Evolutionary conservation across 2,113 vertebrate species (phyloP).

Genomic region (Eretmochelys imbricata): DNA sequence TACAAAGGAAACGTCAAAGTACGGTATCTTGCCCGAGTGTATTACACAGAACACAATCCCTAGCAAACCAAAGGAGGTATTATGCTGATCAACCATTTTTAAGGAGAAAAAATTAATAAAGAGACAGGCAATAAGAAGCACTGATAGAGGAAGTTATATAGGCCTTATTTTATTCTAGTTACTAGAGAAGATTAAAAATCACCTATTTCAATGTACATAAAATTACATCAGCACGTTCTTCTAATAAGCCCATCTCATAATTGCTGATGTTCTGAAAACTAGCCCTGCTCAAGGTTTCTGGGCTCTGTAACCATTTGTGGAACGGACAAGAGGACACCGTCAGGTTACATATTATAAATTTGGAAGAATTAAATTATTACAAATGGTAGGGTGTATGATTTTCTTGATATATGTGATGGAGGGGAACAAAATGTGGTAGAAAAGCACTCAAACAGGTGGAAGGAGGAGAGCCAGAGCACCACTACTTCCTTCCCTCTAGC

Average conservation of each 20-base stretch:
- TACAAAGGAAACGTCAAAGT: not conserved
- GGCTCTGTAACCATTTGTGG: slow-evolving; percentile 6
- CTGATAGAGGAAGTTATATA: not conserved
- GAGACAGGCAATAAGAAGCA: not conserved
- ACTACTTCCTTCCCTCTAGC: not conserved
- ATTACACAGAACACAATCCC: not conserved
- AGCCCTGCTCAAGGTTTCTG: not conserved
- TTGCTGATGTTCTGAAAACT: slow-evolving; percentile 18
- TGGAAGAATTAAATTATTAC: not conserved
- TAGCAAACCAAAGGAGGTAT: not conserved
- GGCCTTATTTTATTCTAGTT: not conserved
- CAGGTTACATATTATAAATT: not conserved
- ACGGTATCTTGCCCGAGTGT: not conserved
- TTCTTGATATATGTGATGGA: fast-evolving
- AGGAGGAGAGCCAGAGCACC: not conserved
- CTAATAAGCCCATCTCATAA: slow-evolving; percentile 25
- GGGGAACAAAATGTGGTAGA: not conserved
- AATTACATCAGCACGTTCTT: not conserved
- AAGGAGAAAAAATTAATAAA: not conserved
- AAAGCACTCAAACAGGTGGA: not conserved
- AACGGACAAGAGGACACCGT: not conserved
- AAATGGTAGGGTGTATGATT: not conserved
- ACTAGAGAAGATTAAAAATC: slow-evolving; percentile 17
- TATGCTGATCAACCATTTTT: slow-evolving; percentile 3
- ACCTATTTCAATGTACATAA: not conserved